Percentiles rank a stretch among this genome's conserved stretches.
Conservation (phyloP, 2,888 invertebrate genomes). For the Gerris lacustris region DNA sequence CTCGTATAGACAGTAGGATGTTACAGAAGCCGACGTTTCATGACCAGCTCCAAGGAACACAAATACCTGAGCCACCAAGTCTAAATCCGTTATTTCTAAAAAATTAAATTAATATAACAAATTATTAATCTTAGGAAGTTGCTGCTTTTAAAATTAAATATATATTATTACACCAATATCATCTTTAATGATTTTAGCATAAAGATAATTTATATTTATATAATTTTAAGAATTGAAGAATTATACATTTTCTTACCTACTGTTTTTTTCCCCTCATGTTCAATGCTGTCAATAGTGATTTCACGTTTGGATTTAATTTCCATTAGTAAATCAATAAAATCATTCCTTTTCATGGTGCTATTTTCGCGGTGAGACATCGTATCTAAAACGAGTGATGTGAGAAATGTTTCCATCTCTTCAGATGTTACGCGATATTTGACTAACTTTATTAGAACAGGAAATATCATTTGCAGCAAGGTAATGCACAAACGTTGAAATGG, state of each 20-base stretch:
- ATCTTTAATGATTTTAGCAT: no score
- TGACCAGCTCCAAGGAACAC: slow-evolving; percentile 44
- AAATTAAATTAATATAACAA: slow-evolving; percentile 19
- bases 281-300: not conserved
- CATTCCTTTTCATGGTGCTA: slow-evolving; percentile 38
- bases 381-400: slow-evolving; percentile 36
- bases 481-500: not conserved
- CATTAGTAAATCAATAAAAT: slow-evolving; percentile 42
- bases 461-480: not conserved
- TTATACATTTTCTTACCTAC: no score
- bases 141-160: no score
- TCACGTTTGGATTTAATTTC: slow-evolving; percentile 32
- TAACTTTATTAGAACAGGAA: not conserved
- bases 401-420: slow-evolving; percentile 34
- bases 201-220: no score
- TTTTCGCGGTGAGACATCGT: slow-evolving; percentile 38
- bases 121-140: no score
- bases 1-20: slow-evolving; percentile 46
- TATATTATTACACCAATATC: no score
- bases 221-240: no score
- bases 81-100: slow-evolving; percentile 41
- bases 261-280: not conserved
- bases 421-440: slow-evolving; percentile 37
- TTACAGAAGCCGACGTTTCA: slow-evolving; percentile 45
- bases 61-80: slow-evolving; percentile 39